Evolutionary conservation across 2,113 vertebrate genomes (phyloP), one percentile per base, ranked within the genome.

Genomic region (Rhinopomastus cyanomelas): DNA sequence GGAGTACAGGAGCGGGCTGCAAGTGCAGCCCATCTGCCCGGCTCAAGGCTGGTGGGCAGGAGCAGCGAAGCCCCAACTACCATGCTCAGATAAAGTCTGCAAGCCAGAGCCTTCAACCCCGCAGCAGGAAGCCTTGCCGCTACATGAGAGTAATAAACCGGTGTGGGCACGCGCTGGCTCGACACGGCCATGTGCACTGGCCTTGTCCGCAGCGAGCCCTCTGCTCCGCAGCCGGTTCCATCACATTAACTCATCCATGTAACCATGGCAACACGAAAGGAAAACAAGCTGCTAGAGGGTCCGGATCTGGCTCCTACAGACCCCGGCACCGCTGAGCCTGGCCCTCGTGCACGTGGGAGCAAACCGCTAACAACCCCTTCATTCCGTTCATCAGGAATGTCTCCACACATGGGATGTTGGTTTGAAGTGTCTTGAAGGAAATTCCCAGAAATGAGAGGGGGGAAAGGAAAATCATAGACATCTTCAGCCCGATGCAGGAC

Each of bases 241-340:
- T 96, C 94, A 95, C 96, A 96, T 97, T 96, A 97, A 97, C 93
- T 94, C 92, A 68, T 88, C 90, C 1, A 1, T 0, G 87, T 97
- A 87, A 81, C 96, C 95, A 97, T 97, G 95, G 97, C 94, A 98
- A 97, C 96, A 10, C 8, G 32, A 18, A 81, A 11, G 49, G 12
- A 91, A 72, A 87, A 55, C 75, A 84, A 14, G 18, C 84, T 62
- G 17, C 2, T 1, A 8, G 44, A 2, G 0, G 62, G 87, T 27
- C 59, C 4, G 1, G 42, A 62, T 52, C 79, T 1, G 1, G 7
- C 0, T 1, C 18, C 32, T 1, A 6, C 46, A 60, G 57, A 30
- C 39, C 20, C 52, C 3, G 1, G 46, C 60, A 29, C 37, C 3
- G 1, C 48, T 1, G 14, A 60, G 53, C 62, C 72, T 3, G 32